Conservation (phyloP, 1,140 invertebrate genomes). For the Scaptomyza graminum region DNA sequence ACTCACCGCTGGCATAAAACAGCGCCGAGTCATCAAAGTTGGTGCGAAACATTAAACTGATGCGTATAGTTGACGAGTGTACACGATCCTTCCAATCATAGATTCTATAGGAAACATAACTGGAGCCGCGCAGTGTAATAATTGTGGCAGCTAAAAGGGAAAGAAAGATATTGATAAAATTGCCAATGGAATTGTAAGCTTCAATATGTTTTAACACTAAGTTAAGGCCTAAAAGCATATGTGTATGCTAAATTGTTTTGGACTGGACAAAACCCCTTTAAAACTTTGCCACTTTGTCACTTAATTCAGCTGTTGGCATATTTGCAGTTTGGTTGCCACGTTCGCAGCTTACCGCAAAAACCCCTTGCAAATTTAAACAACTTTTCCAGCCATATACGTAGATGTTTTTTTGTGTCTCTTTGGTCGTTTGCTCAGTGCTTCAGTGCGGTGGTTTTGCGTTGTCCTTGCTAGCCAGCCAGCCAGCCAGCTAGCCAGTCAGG, state of each 20-base stretch:
- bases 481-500: not conserved
- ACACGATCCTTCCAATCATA: constrained; percentile 96
- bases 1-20: constrained; percentile 94
- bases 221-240: not conserved
- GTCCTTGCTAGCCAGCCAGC: not conserved
- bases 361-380: constrained; percentile 60
- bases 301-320: constrained; percentile 58
- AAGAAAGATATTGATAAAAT: not conserved
- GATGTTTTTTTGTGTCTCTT: not conserved
- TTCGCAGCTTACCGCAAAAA: constrained; percentile 51
- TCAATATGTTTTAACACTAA: not conserved
- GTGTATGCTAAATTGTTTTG: constrained; percentile 2
- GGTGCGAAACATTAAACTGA: constrained; percentile 95
- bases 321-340: constrained; percentile 39
- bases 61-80: constrained; percentile 92
- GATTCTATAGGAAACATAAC: constrained; percentile 95
- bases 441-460: constrained; percentile 4
- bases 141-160: constrained; percentile 90
- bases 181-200: not conserved
- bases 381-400: constrained; percentile 24
- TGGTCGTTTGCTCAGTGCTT: constrained; percentile 7
- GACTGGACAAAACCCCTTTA: constrained; percentile 8
- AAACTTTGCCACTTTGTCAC: constrained; percentile 35
- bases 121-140: constrained; percentile 94
- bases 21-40: constrained; percentile 93